These are phyloP conservation scores for Notiomystis cincta DNA, from an alignment of 2,113 vertebrate species.

Conservation along the genomic window DNA sequence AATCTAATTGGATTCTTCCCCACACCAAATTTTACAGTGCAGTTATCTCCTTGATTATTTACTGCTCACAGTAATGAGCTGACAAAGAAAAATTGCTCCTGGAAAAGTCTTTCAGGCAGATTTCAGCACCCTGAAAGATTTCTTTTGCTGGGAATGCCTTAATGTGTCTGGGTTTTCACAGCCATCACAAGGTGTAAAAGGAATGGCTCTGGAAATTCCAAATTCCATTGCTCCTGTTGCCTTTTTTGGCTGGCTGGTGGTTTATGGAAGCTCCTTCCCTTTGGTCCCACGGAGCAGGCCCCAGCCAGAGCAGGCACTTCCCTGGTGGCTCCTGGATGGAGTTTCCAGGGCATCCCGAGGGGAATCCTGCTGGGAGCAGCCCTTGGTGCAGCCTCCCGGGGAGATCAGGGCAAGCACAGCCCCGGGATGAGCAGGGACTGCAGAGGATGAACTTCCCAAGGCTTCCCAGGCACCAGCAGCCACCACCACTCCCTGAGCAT, in stretches of 20 bases:
- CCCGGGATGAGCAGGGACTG: rapidly evolving
- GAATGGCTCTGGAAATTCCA: not conserved
- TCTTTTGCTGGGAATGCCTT: not conserved
- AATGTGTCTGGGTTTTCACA: not conserved
- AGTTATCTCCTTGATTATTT: not conserved
- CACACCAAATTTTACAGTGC: not conserved
- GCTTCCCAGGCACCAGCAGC: not conserved
- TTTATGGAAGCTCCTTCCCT: too few relatives aligned
- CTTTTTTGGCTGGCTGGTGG: too few relatives aligned
- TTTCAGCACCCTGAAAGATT: not conserved
- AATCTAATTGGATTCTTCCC: not conserved
- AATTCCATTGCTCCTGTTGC: not conserved
- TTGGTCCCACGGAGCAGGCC: not conserved
- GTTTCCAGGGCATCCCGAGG: not conserved
- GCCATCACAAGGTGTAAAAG: not conserved
- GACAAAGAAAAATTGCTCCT: not conserved
- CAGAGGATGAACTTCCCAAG: not conserved
- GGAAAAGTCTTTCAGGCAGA: not conserved
- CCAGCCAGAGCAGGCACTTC: rapidly evolving
- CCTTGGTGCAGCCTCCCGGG: too few relatives aligned
- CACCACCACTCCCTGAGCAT: not conserved
- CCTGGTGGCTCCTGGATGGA: not conserved
- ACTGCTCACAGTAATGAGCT: not conserved
- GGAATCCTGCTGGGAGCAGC: not conserved
- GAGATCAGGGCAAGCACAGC: too few relatives aligned